Percentiles rank a stretch among this genome's conserved stretches.
phyloP scores from a whole-genome alignment of 2,888 invertebrate genomes.

The Sphaeridia pumilis region DNA sequence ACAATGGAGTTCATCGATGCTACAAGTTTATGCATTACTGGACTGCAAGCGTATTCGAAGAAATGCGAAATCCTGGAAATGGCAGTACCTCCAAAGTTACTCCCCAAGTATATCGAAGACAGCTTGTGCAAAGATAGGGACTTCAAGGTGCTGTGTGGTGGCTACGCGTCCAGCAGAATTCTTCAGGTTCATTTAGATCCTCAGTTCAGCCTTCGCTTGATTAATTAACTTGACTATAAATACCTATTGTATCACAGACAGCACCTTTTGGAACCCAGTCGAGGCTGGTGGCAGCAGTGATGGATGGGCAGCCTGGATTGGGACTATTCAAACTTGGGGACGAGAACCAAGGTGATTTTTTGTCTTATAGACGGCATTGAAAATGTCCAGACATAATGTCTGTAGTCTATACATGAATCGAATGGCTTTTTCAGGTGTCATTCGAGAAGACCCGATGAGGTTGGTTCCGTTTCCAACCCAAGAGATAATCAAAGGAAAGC shows the following conservation, averaged over 20 bases:
- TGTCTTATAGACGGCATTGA: too few species aligned
- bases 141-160: slow-evolving; percentile 34
- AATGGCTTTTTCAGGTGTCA: slow-evolving; percentile 1
- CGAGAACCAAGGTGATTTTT: slow-evolving; percentile 28
- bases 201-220: background rate
- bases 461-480: background rate
- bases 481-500: background rate
- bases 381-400: too few species aligned
- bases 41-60: slow-evolving; percentile 30
- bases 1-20: slow-evolving; percentile 28
- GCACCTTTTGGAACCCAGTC: slow-evolving; percentile 3
- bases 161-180: slow-evolving; percentile 27
- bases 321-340: slow-evolving; percentile 31
- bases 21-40: slow-evolving; percentile 27
- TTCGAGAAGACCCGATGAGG: background rate
- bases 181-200: slow-evolving; percentile 19
- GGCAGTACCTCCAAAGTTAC: slow-evolving; percentile 31
- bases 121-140: slow-evolving; percentile 34
- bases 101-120: slow-evolving; percentile 29
- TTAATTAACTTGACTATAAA: background rate
- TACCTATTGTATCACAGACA: background rate
- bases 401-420: too few species aligned
- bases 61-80: slow-evolving; percentile 33
- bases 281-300: slow-evolving; percentile 19
- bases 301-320: slow-evolving; percentile 21